Evolutionary conservation across 2,888 invertebrate genomes (phyloP).

Genomic region (Caenorhabditis sp.): DNA sequence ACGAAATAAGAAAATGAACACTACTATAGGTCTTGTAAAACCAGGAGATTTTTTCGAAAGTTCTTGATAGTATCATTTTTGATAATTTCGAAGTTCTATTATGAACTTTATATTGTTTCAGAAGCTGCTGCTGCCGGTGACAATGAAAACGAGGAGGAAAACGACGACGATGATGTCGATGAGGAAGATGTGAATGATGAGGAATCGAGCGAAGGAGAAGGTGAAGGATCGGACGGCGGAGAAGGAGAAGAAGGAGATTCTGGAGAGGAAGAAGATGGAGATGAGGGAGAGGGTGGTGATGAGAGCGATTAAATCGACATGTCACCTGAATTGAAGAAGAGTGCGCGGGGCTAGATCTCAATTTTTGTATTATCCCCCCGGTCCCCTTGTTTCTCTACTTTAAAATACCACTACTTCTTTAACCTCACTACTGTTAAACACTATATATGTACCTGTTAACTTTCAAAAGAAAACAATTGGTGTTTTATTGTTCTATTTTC

Average conservation of each 20-base stretch:
- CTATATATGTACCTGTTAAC: constrained; percentile 37
- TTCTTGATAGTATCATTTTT: too few species aligned
- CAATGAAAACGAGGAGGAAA: constrained; percentile 45
- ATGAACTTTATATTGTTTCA: too few species aligned
- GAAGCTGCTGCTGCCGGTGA: constrained; percentile 44
- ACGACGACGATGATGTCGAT: constrained; percentile 50
- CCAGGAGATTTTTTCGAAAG: too few species aligned
- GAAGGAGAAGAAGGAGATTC: constrained; percentile 45
- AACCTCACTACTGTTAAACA: not conserved
- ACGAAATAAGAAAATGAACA: too few species aligned
- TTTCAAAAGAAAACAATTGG: constrained; percentile 4
- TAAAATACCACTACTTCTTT: not conserved
- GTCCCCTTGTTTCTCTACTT: not conserved
- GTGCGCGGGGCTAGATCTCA: constrained; percentile 39
- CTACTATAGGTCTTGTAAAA: too few species aligned
- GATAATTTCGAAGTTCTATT: too few species aligned
- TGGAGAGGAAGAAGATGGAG: constrained; percentile 48
- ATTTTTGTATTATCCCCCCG: constrained; percentile 13
- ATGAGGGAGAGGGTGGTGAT: constrained; percentile 38
- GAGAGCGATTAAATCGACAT: constrained; percentile 42
- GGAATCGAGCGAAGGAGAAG: constrained; percentile 48
- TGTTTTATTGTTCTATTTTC: not conserved
- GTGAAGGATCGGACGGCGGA: constrained; percentile 45
- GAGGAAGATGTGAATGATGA: constrained; percentile 57
- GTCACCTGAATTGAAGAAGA: constrained; percentile 12